phyloP scores from a whole-genome alignment of 1,140 invertebrate genomes.

The Heterodera carotae region DNA sequence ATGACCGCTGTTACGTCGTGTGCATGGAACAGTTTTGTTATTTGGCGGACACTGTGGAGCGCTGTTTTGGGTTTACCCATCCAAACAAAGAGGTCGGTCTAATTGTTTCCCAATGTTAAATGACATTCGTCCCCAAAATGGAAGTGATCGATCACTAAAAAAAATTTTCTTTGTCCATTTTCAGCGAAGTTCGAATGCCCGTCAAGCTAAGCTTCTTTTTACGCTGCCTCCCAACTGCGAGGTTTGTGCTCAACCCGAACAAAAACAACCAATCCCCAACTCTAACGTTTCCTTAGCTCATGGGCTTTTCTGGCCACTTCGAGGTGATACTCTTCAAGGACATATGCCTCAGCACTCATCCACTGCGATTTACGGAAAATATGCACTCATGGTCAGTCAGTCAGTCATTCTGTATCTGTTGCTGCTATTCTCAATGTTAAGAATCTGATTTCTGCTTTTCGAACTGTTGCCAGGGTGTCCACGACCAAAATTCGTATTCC shows the following conservation, averaged over 20 bases:
- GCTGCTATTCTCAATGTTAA: too few species aligned
- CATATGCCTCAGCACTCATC: constrained; percentile 49
- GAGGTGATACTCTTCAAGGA: constrained; percentile 52
- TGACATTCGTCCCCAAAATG: too few species aligned
- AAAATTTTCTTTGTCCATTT: too few species aligned
- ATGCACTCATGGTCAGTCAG: constrained; percentile 18
- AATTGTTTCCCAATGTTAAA: too few species aligned
- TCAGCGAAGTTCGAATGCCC: constrained; percentile 16
- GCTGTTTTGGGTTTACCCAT: constrained; percentile 54
- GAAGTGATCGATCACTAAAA: too few species aligned
- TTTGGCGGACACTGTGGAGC: constrained; percentile 31
- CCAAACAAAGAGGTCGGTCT: constrained; percentile 42
- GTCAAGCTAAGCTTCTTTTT: constrained; percentile 17
- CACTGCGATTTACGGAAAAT: constrained; percentile 38
- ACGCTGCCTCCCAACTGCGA: constrained; percentile 21
- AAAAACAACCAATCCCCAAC: neutral
- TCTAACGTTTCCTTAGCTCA: constrained; percentile 42
- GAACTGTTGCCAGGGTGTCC: too few species aligned
- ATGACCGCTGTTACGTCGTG: constrained; percentile 58
- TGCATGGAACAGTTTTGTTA: constrained; percentile 41
- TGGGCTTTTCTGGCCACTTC: constrained; percentile 63
- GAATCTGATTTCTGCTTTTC: too few species aligned
- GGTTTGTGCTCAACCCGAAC: neutral
- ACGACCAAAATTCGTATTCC: too few species aligned
- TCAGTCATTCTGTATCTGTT: neutral